A percentile compares a stretch with the other conserved stretches of the same genome.
Evolutionary conservation across 2,888 invertebrate species (phyloP).

Genomic region (Leptopilina syphax): DNA sequence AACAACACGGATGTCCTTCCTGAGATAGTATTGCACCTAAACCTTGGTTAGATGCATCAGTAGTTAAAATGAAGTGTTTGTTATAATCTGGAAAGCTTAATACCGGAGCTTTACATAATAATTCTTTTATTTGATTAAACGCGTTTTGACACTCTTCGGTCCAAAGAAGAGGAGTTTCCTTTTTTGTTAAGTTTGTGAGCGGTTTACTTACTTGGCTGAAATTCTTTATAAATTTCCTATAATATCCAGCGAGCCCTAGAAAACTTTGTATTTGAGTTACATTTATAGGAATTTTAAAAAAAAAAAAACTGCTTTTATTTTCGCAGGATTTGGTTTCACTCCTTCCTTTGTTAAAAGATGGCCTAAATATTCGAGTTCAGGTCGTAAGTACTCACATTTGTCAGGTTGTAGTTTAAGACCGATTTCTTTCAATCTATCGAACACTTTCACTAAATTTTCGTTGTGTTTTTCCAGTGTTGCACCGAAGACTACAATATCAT

Average conservation of each 20-base stretch:
- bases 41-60: conserved; percentile 39
- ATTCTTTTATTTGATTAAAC: background rate
- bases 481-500: conserved; percentile 29
- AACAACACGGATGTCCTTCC: background rate
- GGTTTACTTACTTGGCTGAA: background rate
- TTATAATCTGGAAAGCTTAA: conserved; percentile 44
- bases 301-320: conserved; percentile 9
- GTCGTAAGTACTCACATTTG: conserved; percentile 34
- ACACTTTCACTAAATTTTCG: background rate
- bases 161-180: background rate
- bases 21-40: conserved; percentile 42
- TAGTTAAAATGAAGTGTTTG: conserved; percentile 39
- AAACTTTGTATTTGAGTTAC: no score
- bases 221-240: conserved; percentile 32
- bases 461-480: conserved; percentile 25
- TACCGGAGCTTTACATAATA: conserved; percentile 23
- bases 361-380: background rate
- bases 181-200: background rate
- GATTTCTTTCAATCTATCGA: conserved; percentile 1
- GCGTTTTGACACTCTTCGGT: conserved; percentile 15
- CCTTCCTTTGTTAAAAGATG: conserved; percentile 13
- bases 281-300: no score
- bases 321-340: conserved; percentile 8
- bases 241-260: no score
- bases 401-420: conserved; percentile 34